phyloP scores from a whole-genome alignment of 2,888 invertebrate genomes.

The Resseliella maxima region DNA sequence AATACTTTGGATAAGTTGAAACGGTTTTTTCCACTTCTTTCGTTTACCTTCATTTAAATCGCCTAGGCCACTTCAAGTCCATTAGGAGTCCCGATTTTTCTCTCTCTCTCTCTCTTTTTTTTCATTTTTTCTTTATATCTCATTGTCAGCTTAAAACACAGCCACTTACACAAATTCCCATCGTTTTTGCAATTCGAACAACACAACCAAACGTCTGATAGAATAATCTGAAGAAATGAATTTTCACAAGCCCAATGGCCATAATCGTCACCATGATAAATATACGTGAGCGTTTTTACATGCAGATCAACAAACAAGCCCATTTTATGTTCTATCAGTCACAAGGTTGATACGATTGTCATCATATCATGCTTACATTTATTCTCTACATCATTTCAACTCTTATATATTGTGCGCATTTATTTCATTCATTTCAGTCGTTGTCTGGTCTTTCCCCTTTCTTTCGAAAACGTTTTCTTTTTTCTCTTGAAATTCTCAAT shows the following conservation, averaged over 20 bases:
- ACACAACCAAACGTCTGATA: neutral
- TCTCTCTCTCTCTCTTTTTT: too few relatives aligned
- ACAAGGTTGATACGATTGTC: conserved; percentile 29
- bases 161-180: neutral
- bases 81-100: neutral
- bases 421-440: neutral
- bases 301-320: neutral
- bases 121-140: too few relatives aligned
- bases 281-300: neutral
- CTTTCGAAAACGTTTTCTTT: neutral
- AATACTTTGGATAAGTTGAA: neutral
- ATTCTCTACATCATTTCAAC: neutral
- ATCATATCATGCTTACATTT: neutral
- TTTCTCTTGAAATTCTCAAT: too few relatives aligned
- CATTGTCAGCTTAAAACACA: too few relatives aligned
- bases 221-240: neutral
- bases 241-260: neutral
- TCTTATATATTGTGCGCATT: neutral
- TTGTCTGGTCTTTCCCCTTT: neutral
- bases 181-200: neutral
- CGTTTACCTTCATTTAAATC: neutral
- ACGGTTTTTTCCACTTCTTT: neutral
- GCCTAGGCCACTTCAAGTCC: neutral
- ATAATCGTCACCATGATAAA: conserved; percentile 13
- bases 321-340: conserved; percentile 26